phyloP scores from a whole-genome alignment of 2,113 vertebrate species.

The Rhinolophus ferrumequinum region DNA sequence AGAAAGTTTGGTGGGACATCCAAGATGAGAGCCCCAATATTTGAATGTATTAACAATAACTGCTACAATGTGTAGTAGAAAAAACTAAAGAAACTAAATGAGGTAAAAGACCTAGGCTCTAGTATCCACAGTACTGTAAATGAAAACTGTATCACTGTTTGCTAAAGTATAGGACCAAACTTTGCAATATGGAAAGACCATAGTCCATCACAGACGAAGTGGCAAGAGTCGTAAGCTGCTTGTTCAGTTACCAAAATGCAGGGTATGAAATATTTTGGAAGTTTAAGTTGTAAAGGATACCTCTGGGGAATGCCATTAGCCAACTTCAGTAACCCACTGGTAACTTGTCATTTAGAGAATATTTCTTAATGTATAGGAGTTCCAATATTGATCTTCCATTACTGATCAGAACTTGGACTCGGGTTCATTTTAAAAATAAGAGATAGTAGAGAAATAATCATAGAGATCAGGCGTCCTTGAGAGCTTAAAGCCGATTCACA shows the following conservation, averaged over 20 bases:
- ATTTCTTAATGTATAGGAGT: background rate
- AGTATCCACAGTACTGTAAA: background rate
- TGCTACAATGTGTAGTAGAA: background rate
- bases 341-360: background rate
- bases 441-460: background rate
- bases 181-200: background rate
- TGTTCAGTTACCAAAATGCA: background rate
- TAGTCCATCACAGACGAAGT: background rate
- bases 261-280: background rate
- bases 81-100: background rate
- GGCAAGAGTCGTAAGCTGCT: background rate
- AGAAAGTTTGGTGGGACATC: background rate
- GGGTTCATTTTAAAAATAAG: slow-evolving; percentile 38
- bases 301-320: background rate
- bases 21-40: background rate
- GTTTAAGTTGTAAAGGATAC: background rate
- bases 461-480: background rate
- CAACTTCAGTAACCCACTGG: background rate
- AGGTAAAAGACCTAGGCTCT: background rate
- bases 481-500: background rate
- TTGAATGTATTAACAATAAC: background rate
- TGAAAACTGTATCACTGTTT: background rate
- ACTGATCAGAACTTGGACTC: background rate
- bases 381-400: background rate
- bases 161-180: background rate